phyloP scores from a whole-genome alignment of 2,113 vertebrate species.

The Hystrix cristata region DNA sequence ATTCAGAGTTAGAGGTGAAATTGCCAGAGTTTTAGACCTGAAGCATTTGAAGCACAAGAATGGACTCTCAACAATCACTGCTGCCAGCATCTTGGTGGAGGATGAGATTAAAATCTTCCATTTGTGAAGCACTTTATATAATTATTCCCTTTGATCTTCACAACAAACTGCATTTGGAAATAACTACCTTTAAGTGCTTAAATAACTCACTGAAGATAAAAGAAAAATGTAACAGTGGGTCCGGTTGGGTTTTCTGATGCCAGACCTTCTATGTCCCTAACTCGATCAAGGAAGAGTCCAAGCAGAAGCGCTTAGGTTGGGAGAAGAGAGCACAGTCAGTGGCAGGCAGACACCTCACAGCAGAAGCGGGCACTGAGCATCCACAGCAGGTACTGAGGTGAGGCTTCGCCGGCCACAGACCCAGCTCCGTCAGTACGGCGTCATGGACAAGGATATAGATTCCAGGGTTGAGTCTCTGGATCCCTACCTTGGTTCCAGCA shows the following conservation, averaged over 20 bases:
- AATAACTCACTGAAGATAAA: slow-evolving; percentile 24
- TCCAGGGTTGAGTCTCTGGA: background rate
- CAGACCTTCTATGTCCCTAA: background rate
- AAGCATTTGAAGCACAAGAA: background rate
- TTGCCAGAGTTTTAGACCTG: background rate
- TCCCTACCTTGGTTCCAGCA: background rate
- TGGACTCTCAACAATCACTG: background rate
- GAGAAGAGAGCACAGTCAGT: background rate
- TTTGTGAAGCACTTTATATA: background rate
- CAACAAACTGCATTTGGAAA: background rate
- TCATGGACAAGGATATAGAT: too few relatives aligned
- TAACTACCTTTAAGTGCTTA: background rate
- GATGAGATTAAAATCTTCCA: background rate
- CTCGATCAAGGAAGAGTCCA: background rate
- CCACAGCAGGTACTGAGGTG: background rate
- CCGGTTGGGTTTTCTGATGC: background rate
- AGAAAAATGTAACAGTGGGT: background rate
- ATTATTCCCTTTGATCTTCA: background rate
- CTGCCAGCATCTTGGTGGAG: background rate
- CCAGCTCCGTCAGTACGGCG: background rate
- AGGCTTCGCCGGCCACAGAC: rapidly evolving
- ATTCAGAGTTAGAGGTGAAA: background rate
- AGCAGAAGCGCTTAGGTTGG: background rate
- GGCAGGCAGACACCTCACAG: background rate
- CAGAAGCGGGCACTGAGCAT: background rate